Evolutionary conservation across 2,113 vertebrate genomes (phyloP), one percentile per base, ranked within the genome.

Genomic region (Rhinichthys klamathensis): DNA sequence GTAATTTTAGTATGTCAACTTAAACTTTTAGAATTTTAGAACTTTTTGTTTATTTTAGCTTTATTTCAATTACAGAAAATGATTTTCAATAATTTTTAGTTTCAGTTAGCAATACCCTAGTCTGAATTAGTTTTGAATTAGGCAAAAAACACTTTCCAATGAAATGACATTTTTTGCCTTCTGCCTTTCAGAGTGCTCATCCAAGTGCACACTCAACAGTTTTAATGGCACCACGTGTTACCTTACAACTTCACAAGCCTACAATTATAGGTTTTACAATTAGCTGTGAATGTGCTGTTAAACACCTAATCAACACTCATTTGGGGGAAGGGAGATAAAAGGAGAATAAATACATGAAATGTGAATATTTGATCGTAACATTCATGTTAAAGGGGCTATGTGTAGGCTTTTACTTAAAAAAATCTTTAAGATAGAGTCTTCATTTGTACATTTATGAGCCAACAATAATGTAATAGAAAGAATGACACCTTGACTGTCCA

Each of bases 221-320:
- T 67, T 80, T 51, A 81, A 51, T 51, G 25, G 23, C 79, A 32
- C 32, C 76, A 61, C 5, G 54, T 61, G 76, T 79, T 60, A 41
- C 79, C 79, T 81, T 81, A 61, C 58, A 80, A 63, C 60, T 35
- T 72, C 13, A 56, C 74, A 70, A 61, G 74, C 32, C 54, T 46
- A 27, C 74, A 83, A 61, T 83, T 85, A 88, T 74, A 80, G 44
- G 44, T 86, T 72, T 88, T 61, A 54, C 80, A 86, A 79, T 74
- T 88, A 85, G 65, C 76, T 32, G 80, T 83, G 80, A 88, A 83
- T 73, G 25, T 13, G 18, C 32, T 65, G 46, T 85, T 88, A 73
- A 21, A 32, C 73, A 88, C 73, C 41, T 80, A 79, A 83, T 88
- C 65, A 88, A 44, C 80, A 41, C 54, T 79, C 44, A 44, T 25